Base-by-base conservation (phyloP, 2,113 vertebrate species). In the Pterocles gutturalis region DNA sequence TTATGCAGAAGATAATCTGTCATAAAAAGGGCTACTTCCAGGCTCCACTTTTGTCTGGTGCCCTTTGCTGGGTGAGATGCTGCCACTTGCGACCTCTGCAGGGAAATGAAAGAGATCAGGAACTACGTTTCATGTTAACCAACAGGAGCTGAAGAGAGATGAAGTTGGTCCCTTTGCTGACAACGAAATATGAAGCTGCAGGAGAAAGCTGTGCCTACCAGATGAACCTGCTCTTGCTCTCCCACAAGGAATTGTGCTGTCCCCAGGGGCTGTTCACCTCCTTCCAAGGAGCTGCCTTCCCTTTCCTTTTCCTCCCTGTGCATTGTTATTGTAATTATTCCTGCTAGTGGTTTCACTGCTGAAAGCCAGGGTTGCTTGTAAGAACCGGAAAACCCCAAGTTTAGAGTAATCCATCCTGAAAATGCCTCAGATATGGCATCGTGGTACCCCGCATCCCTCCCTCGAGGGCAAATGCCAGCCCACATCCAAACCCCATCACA, bases 101-200 rank as follows among this genome's bases (percentile, higher is more conserved):
- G 72, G 51, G 77, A 17, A 49, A 36, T 5, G 17, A 36, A 19
- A 46, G 76, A 12, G 41, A 76, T 43, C 24, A 5, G 34, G 64
- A 84, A 7, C 53, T 46, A 4, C 1, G 1, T 28, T 48, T 53
- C n/a, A 3, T 3, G 2, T 19, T 29, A 6, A 0, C 3, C 22
- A 17, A 7, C 24, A 20, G 67, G 67, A 54, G 29, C 70, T 36
- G 65, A 18, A 20, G 70, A 31, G 73, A 4, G 0, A 17, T 17
- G 53, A 22, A 24, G 53, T 0, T 8, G 62, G 51, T 57, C 61
- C 66, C 66, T 83, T 83, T 31, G 46, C 33, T 46, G 55, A 31
- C 34, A 26, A 9, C 6, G 4, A 22, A n/a, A n/a, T 2, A 18
- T 0, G 7, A 38, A 46, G 80, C 65, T 65, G 66, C 76, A 69